Evolutionary conservation across 64 coral and sea anemone species (phyloP).

Genomic region (Montipora sp.): DNA sequence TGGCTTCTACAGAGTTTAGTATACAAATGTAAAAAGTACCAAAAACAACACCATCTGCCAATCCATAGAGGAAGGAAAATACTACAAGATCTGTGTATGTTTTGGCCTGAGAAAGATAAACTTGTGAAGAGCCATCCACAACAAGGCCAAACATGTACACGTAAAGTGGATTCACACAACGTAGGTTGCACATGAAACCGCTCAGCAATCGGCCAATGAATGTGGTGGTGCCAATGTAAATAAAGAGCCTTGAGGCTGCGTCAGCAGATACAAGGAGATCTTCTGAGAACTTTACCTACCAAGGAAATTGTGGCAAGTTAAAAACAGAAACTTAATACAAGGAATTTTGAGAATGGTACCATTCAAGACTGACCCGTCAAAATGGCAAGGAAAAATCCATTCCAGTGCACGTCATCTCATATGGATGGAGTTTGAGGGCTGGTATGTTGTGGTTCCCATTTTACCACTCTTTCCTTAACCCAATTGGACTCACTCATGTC

Average conservation of each 20-base stretch:
- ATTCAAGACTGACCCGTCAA: too few species aligned
- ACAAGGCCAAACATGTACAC: slow-evolving; percentile 23
- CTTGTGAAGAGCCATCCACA: neutral
- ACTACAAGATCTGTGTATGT: slow-evolving; percentile 38
- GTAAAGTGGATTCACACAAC: slow-evolving; percentile 33
- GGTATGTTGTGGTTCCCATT: too few species aligned
- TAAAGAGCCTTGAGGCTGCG: slow-evolving; percentile 60
- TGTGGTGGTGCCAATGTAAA: slow-evolving; percentile 38
- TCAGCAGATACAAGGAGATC: slow-evolving; percentile 50
- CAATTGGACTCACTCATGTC: too few species aligned
- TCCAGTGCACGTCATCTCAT: too few species aligned
- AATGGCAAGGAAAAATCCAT: too few species aligned
- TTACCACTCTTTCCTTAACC: too few species aligned
- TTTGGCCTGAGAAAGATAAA: slow-evolving; percentile 16
- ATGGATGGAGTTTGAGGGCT: too few species aligned
- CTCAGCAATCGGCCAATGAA: slow-evolving; percentile 37
- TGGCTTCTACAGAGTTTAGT: neutral
- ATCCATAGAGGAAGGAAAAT: slow-evolving; percentile 40
- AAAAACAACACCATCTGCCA: slow-evolving; percentile 19
- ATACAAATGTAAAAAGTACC: slow-evolving; percentile 26
- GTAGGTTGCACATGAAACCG: slow-evolving; percentile 33
- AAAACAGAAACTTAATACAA: neutral
- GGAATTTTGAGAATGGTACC: too few species aligned
- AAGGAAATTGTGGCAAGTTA: neutral
- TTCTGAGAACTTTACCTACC: slow-evolving; percentile 41